Conservation (phyloP, 92 coral and sea anemone genomes). For the Anthopleura xanthogrammica region DNA sequence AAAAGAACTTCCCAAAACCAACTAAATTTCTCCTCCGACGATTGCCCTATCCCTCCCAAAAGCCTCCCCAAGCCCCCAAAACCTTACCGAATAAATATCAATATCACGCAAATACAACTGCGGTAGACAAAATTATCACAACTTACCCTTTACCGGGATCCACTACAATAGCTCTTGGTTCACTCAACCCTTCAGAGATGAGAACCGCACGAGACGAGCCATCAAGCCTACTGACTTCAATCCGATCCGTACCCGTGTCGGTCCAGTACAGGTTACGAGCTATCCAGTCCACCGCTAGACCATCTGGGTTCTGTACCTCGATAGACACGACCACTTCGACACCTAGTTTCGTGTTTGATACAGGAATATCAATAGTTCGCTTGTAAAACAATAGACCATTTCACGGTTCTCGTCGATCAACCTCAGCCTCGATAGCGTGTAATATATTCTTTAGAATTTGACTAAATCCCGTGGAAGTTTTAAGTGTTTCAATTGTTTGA, state of each 20-base stretch:
- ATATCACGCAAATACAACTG: background rate
- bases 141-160: conserved; percentile 90
- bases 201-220: conserved; percentile 84
- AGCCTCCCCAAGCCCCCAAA: too few relatives aligned
- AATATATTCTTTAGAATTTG: too few relatives aligned
- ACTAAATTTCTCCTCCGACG: too few relatives aligned
- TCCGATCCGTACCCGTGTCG: conserved; percentile 90
- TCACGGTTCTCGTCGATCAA: too few relatives aligned
- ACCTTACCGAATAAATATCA: too few relatives aligned
- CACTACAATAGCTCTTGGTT: conserved; percentile 89
- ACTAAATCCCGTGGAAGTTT: too few relatives aligned
- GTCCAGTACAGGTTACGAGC: conserved; percentile 98
- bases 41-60: too few relatives aligned
- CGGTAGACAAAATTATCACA: background rate
- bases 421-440: too few relatives aligned
- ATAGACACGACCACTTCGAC: conserved; percentile 61
- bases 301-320: conserved; percentile 86
- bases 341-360: conserved; percentile 29
- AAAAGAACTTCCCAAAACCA: too few relatives aligned
- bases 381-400: too few relatives aligned
- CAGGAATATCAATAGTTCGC: background rate
- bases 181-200: conserved; percentile 66
- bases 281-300: conserved; percentile 96
- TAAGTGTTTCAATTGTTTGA: too few relatives aligned
- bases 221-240: conserved; percentile 90